Evolutionary conservation across 2,113 vertebrate genomes (phyloP), one percentile per base, ranked within the genome.

Genomic region (Antennarius striatus): DNA sequence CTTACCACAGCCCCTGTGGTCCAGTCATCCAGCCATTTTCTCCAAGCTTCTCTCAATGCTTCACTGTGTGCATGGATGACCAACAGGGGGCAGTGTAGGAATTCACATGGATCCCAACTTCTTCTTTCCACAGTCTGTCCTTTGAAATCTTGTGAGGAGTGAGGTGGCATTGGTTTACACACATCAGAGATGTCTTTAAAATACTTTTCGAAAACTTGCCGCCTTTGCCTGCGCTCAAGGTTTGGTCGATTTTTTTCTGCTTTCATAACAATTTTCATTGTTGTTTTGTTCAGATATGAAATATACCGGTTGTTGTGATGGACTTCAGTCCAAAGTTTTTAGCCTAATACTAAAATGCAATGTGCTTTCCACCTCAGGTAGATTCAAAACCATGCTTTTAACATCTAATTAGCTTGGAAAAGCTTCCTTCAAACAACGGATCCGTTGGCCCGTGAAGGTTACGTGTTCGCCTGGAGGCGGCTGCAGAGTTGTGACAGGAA

Each of bases 81-180:
- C 89, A 84, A 88, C 68, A 90, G 89, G 85, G 86, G 89, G 88
- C 88, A 90, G 77, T 89, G 66, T 58, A 86, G 77, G 80, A 61
- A 61, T 83, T 89, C 12, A 59, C 32, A 85, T 77, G 8, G 15
- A 29, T 46, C 6, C 47, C 13, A 3, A 13, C n/a, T 30, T 63
- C n/a, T 50, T 60, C 62, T 59, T 63, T 63, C 54, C 16, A 3
- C 36, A 61, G 62, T 58, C 57, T 40, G 57, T 15, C 59, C 68
- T 22, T 47, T 63, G 17, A 69, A 73, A 61, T 43, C 30, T 68
- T 76, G 69, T 75, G 72, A 82, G 63, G 66, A 70, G 62, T 16
- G 39, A 43, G 59, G 43, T 75, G 67, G 57, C 61, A 68, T 75
- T 10, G 39, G 80, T 84, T 68, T 63, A 69, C 67, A 78, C 72